These are phyloP conservation scores for Caenorhabditis elegans DNA, from an alignment of 1,140 invertebrate genomes.

Conservation along the genomic window DNA sequence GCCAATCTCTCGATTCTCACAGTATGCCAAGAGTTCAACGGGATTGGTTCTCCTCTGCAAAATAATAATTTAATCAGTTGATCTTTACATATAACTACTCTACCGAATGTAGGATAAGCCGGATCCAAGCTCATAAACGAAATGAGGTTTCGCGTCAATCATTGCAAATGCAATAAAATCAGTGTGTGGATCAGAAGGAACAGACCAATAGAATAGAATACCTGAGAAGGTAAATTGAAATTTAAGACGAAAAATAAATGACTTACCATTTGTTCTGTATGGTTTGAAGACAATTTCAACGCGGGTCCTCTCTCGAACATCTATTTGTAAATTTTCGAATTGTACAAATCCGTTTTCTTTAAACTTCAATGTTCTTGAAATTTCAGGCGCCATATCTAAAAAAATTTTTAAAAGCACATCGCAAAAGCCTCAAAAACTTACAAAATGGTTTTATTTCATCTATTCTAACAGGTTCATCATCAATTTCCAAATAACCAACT, in stretches of 20 bases:
- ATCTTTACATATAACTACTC: too few relatives aligned
- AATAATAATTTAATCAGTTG: too few relatives aligned
- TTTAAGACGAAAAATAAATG: neutral
- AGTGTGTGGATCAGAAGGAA: neutral
- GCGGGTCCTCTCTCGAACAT: neutral
- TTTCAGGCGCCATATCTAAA: neutral
- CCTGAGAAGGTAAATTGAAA: neutral
- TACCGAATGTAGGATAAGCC: conserved; percentile 42
- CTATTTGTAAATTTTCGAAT: neutral
- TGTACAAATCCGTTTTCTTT: conserved; percentile 26
- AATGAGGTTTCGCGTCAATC: conserved; percentile 36
- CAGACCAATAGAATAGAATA: neutral
- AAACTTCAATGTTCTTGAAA: neutral
- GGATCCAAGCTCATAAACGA: conserved; percentile 43
- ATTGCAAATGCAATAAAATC: conserved; percentile 38
- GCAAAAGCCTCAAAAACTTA: neutral
- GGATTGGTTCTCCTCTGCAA: conserved; percentile 20
- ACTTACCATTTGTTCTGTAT: conserved; percentile 15
- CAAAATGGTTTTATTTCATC: neutral
- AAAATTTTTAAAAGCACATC: neutral
- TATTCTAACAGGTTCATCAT: neutral
- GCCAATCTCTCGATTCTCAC: conserved; percentile 2
- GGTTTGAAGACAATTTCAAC: conserved; percentile 33
- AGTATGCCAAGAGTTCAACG: conserved; percentile 31
- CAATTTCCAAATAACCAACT: neutral